Conservation (phyloP, 2,888 invertebrate genomes). For the Scrobipalpa atriplicella region DNA sequence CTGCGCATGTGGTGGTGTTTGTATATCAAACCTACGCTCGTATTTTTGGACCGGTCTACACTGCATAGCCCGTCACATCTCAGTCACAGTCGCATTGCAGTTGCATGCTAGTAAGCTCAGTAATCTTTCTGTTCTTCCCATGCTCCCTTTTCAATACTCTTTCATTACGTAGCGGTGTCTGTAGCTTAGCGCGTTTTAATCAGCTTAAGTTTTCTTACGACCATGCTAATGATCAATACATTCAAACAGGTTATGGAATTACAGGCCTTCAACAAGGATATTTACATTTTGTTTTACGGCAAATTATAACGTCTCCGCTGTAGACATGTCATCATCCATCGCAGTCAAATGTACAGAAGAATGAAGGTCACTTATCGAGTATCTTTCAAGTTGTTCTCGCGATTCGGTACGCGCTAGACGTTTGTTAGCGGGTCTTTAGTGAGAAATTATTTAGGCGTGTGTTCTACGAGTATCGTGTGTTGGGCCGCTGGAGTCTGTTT, state of each 20-base stretch:
- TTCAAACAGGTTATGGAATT: constrained; percentile 10
- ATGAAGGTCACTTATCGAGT: constrained; percentile 23
- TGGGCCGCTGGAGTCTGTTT: background rate
- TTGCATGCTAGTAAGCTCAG: background rate
- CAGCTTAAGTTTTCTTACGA: constrained; percentile 10
- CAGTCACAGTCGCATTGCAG: constrained; percentile 28
- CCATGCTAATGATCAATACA: constrained; percentile 9
- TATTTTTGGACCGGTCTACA: constrained; percentile 65
- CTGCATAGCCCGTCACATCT: constrained; percentile 49
- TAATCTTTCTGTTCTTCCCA: constrained; percentile 35
- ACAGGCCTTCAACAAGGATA: constrained; percentile 14
- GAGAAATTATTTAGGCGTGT: constrained; percentile 19
- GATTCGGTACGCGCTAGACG: constrained; percentile 15
- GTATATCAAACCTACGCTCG: constrained; percentile 28
- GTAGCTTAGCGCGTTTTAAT: constrained; percentile 27
- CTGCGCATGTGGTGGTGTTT: constrained; percentile 4
- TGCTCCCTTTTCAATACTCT: constrained; percentile 16
- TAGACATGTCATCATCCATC: background rate
- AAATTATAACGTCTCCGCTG: constrained; percentile 7
- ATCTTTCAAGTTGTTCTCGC: constrained; percentile 15
- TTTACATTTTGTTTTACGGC: constrained; percentile 16
- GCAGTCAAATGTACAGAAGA: constrained; percentile 16
- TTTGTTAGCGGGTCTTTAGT: constrained; percentile 1
- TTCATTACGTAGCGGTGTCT: background rate
- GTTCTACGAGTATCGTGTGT: constrained; percentile 12